Evolutionary conservation across 2,113 vertebrate genomes (phyloP).

Genomic region (Leuciscus idus): DNA sequence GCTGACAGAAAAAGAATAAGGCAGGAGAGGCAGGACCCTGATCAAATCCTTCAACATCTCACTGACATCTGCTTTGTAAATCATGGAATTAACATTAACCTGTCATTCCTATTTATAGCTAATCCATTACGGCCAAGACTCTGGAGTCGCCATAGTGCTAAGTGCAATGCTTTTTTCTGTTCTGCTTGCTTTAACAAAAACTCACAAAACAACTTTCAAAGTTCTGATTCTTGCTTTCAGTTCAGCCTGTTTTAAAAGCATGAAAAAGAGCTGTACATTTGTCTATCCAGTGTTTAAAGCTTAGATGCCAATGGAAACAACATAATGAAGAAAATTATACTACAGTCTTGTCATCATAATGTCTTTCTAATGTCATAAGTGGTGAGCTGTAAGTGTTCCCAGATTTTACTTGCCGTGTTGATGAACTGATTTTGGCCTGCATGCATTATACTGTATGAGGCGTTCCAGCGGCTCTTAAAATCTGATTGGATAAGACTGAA

Average conservation of each 20-base stretch:
- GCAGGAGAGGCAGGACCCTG: slow-evolving; percentile 13
- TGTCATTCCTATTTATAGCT: slow-evolving; percentile 24
- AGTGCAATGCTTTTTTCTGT: neutral
- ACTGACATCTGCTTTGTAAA: slow-evolving; percentile 23
- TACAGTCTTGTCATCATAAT: neutral
- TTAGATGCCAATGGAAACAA: neutral
- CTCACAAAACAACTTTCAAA: neutral
- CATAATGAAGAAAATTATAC: neutral
- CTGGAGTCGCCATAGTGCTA: slow-evolving; percentile 6
- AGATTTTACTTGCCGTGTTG: neutral
- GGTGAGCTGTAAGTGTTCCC: neutral
- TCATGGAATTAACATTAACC: slow-evolving; percentile 15
- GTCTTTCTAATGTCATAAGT: slow-evolving; percentile 18
- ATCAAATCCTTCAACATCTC: slow-evolving; percentile 14
- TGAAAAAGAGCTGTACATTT: slow-evolving; percentile 5
- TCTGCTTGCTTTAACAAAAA: slow-evolving; percentile 27
- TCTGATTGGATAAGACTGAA: neutral
- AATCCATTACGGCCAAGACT: slow-evolving; percentile 24
- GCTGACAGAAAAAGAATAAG: slow-evolving; percentile 31
- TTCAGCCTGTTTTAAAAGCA: neutral
- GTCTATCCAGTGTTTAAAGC: neutral
- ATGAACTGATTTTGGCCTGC: slow-evolving; percentile 11
- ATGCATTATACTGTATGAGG: neutral
- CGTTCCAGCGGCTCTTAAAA: neutral
- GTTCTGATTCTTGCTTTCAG: neutral